Evolutionary conservation across 2,888 invertebrate genomes (phyloP).

Genomic region (Cybosia mesomella): DNA sequence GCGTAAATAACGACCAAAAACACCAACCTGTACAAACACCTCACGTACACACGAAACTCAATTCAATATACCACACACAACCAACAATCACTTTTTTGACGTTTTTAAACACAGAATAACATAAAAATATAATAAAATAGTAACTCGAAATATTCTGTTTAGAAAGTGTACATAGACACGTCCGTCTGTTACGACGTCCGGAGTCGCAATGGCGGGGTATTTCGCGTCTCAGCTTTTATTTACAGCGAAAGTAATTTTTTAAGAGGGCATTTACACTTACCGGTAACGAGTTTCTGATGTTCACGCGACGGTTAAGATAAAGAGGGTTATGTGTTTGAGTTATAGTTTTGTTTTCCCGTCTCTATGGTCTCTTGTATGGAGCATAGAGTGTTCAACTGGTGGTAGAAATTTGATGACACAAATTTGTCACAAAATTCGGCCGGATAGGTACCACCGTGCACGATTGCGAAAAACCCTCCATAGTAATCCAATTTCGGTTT

Average conservation of each 20-base stretch:
- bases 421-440: no score
- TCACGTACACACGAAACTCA: background rate
- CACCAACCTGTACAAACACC: slow-evolving; percentile 1
- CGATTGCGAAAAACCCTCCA: no score
- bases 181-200: slow-evolving; percentile 1
- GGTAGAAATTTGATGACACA: no score
- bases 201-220: slow-evolving; percentile 8
- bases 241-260: slow-evolving; percentile 21
- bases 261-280: slow-evolving; percentile 15
- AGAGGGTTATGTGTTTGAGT: background rate
- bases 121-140: background rate
- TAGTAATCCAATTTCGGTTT: no score
- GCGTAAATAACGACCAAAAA: background rate
- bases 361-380: no score
- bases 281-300: slow-evolving; percentile 12
- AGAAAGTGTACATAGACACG: slow-evolving; percentile 14
- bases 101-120: background rate
- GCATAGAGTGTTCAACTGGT: no score
- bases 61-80: slow-evolving; percentile 7
- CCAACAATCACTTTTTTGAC: background rate
- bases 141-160: background rate
- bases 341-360: no score
- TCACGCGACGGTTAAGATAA: background rate
- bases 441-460: no score
- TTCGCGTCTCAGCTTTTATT: slow-evolving; percentile 14